Conservation (phyloP, 2,888 invertebrate genomes). For the Aspidiotus destructor region DNA sequence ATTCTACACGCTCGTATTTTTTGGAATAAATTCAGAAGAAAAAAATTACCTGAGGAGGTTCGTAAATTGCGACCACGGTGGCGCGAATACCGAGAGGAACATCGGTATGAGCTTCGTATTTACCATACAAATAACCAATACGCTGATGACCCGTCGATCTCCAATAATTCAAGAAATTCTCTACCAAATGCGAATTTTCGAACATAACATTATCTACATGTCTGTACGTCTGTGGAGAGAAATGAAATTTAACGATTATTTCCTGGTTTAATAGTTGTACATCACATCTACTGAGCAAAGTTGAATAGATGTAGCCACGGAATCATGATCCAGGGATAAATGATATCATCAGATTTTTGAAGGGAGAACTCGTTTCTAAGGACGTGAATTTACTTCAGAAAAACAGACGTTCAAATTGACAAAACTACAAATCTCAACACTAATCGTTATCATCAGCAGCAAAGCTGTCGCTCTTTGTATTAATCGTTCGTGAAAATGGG, state of each 20-base stretch:
- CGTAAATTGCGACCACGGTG: conserved; percentile 87
- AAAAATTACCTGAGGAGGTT: conserved; percentile 74
- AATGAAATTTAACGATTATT: conserved; percentile 17
- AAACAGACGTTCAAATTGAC: too few relatives aligned
- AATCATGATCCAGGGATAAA: neutral
- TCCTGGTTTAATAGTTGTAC: neutral
- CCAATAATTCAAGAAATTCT: conserved; percentile 95
- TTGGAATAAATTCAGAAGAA: neutral
- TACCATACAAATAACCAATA: conserved; percentile 84
- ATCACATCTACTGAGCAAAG: neutral
- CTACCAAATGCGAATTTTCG: conserved; percentile 89
- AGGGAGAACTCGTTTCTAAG: too few relatives aligned
- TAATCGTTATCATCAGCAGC: too few relatives aligned
- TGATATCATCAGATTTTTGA: too few relatives aligned
- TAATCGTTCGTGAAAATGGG: too few relatives aligned
- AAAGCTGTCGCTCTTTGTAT: too few relatives aligned
- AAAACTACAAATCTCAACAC: too few relatives aligned
- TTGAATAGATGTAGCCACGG: neutral
- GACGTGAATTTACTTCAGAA: too few relatives aligned
- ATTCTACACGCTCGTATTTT: too few relatives aligned
- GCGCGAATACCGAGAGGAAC: conserved; percentile 86
- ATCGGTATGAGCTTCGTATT: conserved; percentile 82
- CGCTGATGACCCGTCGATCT: conserved; percentile 86
- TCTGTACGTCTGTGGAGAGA: conserved; percentile 60
- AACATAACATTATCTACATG: conserved; percentile 96